Evolutionary conservation across 1,140 invertebrate species (phyloP).

Genomic region (Oncopeltus fasciatus): DNA sequence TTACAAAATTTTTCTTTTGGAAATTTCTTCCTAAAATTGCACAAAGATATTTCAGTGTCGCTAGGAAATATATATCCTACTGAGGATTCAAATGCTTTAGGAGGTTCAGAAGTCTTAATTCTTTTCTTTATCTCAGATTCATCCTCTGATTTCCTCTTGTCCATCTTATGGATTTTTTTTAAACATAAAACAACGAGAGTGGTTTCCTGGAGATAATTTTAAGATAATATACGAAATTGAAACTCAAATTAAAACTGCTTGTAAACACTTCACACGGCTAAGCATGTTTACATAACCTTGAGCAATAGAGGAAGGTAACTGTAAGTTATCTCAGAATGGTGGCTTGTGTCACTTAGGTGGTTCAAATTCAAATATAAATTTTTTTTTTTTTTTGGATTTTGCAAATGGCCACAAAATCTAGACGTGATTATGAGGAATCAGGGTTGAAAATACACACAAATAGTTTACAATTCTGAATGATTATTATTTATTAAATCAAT

Average conservation of each 20-base stretch:
- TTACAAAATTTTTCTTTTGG: background rate
- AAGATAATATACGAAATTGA: too few species aligned
- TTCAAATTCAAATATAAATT: background rate
- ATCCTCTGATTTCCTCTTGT: background rate
- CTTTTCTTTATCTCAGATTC: background rate
- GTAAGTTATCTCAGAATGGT: background rate
- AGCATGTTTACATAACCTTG: slow-evolving; percentile 6
- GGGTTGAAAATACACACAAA: background rate
- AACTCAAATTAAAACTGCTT: too few species aligned
- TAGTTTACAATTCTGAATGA: too few species aligned
- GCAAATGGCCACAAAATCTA: background rate
- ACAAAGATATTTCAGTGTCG: background rate
- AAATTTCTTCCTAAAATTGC: background rate
- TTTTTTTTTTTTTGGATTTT: background rate
- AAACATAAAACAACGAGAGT: background rate
- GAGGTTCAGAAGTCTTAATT: background rate
- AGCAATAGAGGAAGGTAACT: background rate
- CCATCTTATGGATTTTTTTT: background rate
- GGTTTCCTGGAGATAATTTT: too few species aligned
- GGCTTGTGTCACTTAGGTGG: background rate
- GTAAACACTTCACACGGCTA: too few species aligned
- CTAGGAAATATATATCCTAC: background rate
- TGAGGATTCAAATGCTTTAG: background rate
- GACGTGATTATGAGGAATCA: background rate
- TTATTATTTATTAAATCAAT: too few species aligned